Percentiles rank a stretch among this genome's conserved stretches.
Conservation (phyloP, 2,888 invertebrate species). For the Ectemnius cavifrons region DNA sequence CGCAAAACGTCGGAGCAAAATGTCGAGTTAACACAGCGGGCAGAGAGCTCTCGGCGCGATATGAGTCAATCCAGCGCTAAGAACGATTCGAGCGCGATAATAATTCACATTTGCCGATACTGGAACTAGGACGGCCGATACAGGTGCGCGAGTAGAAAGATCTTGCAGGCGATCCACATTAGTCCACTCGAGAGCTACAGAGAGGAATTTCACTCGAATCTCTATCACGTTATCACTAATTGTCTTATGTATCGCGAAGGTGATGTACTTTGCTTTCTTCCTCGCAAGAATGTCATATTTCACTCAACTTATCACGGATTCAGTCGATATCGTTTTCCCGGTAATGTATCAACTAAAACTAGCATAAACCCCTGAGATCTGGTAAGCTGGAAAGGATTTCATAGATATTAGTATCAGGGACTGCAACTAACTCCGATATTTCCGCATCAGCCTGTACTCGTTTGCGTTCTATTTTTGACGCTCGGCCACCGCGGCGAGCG, state of each 20-base stretch:
- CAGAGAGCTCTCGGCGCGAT: conserved; percentile 10
- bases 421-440: too few relatives aligned
- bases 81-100: conserved; percentile 32
- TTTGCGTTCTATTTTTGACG: conserved; percentile 48
- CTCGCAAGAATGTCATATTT: too few relatives aligned
- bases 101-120: conserved; percentile 32
- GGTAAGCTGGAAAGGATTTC: too few relatives aligned
- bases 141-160: conserved; percentile 25
- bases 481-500: conserved; percentile 11
- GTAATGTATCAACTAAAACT: too few relatives aligned
- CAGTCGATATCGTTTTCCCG: too few relatives aligned
- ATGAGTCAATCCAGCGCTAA: conserved; percentile 21
- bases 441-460: conserved; percentile 37
- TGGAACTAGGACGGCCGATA: conserved; percentile 30
- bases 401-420: too few relatives aligned
- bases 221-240: too few relatives aligned
- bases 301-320: too few relatives aligned
- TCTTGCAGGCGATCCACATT: conserved; percentile 18
- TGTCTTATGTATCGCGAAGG: too few relatives aligned
- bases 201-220: neutral
- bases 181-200: neutral
- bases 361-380: too few relatives aligned
- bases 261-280: too few relatives aligned
- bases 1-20: neutral
- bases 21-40: conserved; percentile 1